These are phyloP conservation scores for Diabrotica undecimpunctata DNA, from an alignment of 1,140 invertebrate species.

Conservation along the genomic window DNA sequence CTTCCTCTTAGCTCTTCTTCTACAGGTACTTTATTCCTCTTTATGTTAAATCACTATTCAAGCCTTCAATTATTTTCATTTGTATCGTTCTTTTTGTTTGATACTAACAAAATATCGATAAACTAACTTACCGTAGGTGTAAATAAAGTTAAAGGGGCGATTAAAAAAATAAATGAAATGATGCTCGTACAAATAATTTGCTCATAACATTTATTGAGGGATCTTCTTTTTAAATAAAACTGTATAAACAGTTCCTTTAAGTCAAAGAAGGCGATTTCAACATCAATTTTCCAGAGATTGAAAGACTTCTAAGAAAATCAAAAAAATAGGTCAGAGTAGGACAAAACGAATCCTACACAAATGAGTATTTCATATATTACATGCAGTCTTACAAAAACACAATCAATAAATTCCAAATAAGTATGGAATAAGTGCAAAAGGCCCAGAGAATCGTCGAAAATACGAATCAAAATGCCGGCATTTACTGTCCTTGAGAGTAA, in stretches of 20 bases:
- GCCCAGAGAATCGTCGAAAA: conserved; percentile 16
- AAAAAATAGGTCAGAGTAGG: conserved; percentile 11
- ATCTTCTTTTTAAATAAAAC: conserved; percentile 4
- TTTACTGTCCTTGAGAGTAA: conserved; percentile 22
- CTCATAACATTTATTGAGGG: conserved; percentile 23
- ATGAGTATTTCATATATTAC: conserved; percentile 28
- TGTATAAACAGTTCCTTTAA: background rate
- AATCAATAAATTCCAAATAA: conserved; percentile 15
- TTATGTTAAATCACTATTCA: no score
- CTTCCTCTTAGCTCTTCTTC: no score
- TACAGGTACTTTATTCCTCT: no score
- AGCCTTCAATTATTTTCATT: no score
- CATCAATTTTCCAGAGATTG: conserved; percentile 1
- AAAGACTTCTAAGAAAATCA: conserved; percentile 14
- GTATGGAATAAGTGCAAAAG: conserved; percentile 26
- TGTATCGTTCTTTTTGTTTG: no score
- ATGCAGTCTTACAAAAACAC: conserved; percentile 27
- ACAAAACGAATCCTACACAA: conserved; percentile 17
- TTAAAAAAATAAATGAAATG: no score
- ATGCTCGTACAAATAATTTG: conserved; percentile 4
- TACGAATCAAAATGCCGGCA: background rate
- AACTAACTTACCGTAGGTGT: no score
- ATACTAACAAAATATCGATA: no score
- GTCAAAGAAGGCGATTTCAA: conserved; percentile 11
- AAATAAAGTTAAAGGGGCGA: no score